These are phyloP conservation scores for Heliornis fulica DNA, from an alignment of 2,113 vertebrate species.

Conservation along the genomic window DNA sequence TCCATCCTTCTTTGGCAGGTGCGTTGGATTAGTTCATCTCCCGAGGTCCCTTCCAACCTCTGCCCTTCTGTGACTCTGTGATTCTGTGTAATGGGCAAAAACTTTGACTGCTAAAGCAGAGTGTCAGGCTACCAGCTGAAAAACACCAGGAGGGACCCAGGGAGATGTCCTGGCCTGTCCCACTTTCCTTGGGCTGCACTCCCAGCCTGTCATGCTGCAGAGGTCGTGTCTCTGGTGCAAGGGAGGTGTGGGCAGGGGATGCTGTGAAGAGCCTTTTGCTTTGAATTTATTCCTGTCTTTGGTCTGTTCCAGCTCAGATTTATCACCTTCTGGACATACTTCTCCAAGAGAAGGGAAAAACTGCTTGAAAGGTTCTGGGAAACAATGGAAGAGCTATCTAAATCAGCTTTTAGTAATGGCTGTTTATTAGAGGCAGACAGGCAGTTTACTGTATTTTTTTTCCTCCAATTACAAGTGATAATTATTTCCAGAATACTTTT, in stretches of 20 bases:
- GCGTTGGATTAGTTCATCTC: no score
- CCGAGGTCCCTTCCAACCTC: no score
- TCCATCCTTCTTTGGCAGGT: no score
- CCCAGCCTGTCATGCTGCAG: neutral
- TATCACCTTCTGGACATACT: neutral
- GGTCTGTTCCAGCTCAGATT: neutral
- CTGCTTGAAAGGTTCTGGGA: neutral
- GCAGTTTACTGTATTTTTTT: constrained; percentile 1
- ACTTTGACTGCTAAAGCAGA: neutral
- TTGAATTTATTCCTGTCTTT: constrained; percentile 16
- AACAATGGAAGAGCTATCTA: neutral
- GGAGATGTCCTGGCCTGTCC: neutral
- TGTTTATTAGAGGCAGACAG: neutral
- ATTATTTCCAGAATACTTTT: constrained; percentile 6
- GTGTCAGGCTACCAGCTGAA: neutral
- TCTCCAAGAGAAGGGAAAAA: neutral
- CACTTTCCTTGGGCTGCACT: neutral
- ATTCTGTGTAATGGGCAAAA: neutral
- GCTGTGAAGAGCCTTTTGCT: neutral
- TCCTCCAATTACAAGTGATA: neutral
- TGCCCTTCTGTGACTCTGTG: no score
- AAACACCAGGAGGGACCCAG: neutral
- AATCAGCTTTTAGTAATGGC: neutral
- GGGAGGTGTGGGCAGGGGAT: neutral
- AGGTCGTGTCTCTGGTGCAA: neutral